Conservation (phyloP, 2,113 vertebrate species). For the Amphiprion ocellaris region DNA sequence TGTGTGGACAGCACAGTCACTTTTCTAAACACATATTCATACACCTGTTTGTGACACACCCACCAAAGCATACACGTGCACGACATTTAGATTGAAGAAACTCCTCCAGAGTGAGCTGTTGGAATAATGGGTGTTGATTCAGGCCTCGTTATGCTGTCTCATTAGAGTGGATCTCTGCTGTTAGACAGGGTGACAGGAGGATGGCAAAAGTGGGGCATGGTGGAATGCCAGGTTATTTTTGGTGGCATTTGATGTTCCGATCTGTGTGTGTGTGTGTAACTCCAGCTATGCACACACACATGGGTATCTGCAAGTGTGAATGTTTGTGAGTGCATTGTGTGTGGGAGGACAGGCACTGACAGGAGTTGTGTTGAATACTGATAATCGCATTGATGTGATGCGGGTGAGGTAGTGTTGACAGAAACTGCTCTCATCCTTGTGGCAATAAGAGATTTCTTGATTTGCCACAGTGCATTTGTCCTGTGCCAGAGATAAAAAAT, state of each 20-base stretch:
- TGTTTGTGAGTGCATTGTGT: constrained; percentile 34
- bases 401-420: constrained; percentile 39
- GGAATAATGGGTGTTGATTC: constrained; percentile 58
- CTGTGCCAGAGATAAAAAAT: constrained; percentile 45
- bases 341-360: constrained; percentile 73
- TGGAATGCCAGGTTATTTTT: constrained; percentile 79
- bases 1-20: not conserved
- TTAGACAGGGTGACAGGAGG: constrained; percentile 58
- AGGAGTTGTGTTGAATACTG: constrained; percentile 65
- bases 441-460: constrained; percentile 43
- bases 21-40: constrained; percentile 12
- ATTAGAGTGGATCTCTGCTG: constrained; percentile 63
- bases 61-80: constrained; percentile 4
- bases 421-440: constrained; percentile 46
- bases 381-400: constrained; percentile 66
- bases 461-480: constrained; percentile 37
- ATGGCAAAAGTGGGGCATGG: constrained; percentile 73
- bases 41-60: not conserved
- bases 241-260: constrained; percentile 58
- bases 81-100: constrained; percentile 20
- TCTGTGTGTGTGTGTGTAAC: constrained; percentile 41
- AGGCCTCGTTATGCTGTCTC: constrained; percentile 68
- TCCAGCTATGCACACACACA: not conserved
- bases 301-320: constrained; percentile 3
- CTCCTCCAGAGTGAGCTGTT: constrained; percentile 26